Conservation (phyloP, 2,888 invertebrate genomes). For the Melinaea marsaeus region DNA sequence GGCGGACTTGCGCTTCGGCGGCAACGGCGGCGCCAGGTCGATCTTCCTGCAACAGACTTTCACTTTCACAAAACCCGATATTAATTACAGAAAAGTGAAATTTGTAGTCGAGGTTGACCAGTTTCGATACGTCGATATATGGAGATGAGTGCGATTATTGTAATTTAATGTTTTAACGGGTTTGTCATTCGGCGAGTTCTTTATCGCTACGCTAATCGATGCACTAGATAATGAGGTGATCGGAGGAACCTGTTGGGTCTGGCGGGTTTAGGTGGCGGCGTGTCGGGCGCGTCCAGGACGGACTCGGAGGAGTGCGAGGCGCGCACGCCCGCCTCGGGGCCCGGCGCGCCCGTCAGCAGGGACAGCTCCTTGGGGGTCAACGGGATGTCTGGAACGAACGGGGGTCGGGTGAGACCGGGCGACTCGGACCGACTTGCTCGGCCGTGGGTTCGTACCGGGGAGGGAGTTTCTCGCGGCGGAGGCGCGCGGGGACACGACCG, state of each 20-base stretch:
- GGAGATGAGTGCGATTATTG: no score
- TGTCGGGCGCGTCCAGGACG: slow-evolving; percentile 78
- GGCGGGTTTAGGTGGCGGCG: slow-evolving; percentile 93
- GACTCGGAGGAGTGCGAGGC: slow-evolving; percentile 91
- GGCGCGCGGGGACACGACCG: slow-evolving; percentile 65
- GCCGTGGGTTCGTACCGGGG: slow-evolving; percentile 49
- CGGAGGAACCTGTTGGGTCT: slow-evolving; percentile 81
- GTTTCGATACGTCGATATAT: neutral
- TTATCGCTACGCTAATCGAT: no score
- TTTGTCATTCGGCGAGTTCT: no score
- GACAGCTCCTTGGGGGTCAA: slow-evolving; percentile 87
- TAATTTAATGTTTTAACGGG: no score
- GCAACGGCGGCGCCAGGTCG: slow-evolving; percentile 86
- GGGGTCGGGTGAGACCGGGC: neutral
- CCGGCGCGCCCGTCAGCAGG: slow-evolving; percentile 81
- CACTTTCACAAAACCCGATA: slow-evolving; percentile 37
- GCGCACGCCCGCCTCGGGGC: slow-evolving; percentile 79
- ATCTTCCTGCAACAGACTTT: slow-evolving; percentile 73
- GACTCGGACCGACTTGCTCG: no score
- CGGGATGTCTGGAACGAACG: slow-evolving; percentile 83
- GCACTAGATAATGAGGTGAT: neutral
- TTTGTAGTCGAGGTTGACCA: slow-evolving; percentile 25
- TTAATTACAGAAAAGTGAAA: slow-evolving; percentile 33
- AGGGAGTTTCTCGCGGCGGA: slow-evolving; percentile 75
- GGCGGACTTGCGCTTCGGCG: slow-evolving; percentile 83